These are phyloP conservation scores for Aspiorhynchus laticeps DNA, from an alignment of 2,113 vertebrate species.

Conservation along the genomic window DNA sequence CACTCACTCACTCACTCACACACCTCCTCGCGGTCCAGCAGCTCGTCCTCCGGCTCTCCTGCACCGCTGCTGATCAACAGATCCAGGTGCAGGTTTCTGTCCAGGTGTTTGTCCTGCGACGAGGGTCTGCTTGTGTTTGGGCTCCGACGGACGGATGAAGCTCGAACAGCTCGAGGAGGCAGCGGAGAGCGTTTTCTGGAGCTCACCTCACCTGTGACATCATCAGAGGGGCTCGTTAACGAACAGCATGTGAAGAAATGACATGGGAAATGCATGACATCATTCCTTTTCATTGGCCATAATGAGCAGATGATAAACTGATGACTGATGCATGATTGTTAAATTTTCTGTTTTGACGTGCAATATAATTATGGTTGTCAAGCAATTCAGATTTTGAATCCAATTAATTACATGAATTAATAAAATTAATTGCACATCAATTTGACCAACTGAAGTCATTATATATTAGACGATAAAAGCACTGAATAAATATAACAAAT, in stretches of 20 bases:
- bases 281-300: background rate
- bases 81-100: slow-evolving; percentile 67
- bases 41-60: slow-evolving; percentile 77
- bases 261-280: background rate
- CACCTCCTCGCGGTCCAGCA: slow-evolving; percentile 89
- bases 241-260: background rate
- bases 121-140: slow-evolving; percentile 75
- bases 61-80: slow-evolving; percentile 67
- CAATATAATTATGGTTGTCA: no score
- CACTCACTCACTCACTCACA: no score
- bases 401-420: no score
- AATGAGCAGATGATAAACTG: no score
- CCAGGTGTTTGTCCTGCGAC: slow-evolving; percentile 28
- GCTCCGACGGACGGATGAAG: slow-evolving; percentile 73
- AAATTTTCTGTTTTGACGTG: no score
- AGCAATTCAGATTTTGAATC: no score
- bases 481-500: no score
- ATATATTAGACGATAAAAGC: no score
- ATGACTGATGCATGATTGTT: no score
- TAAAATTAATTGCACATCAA: no score
- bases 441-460: no score
- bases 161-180: slow-evolving; percentile 73
- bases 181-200: slow-evolving; percentile 67
- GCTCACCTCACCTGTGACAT: slow-evolving; percentile 65
- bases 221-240: slow-evolving; percentile 39